Base-by-base conservation (phyloP, 1,140 invertebrate genomes). In the Aphidius gifuensis region DNA sequence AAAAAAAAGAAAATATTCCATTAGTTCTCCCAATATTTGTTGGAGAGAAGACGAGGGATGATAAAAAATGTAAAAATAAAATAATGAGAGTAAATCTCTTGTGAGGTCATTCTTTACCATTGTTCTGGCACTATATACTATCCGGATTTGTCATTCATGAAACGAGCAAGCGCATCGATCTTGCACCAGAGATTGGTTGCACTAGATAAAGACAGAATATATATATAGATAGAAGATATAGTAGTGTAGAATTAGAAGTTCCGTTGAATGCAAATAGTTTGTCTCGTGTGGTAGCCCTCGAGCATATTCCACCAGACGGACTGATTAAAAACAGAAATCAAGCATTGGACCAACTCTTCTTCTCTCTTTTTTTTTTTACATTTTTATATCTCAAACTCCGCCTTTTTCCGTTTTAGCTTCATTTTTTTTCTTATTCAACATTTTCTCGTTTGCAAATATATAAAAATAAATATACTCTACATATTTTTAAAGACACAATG, bases 241-340 rank as follows among this genome's bases (percentile, higher is more conserved):
- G 9, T 42, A 43, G 53, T 39, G 51, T 23, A 53, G 11, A 60
- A 23, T 50, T 39, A 60, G 32, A 55, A 55, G 40, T 39, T 53
- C 6, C 32, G 38, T 32, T 39, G 23, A 61, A 32, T 5, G 23
- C 51, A 9, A 61, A 54, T 55, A 55, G 58, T 60, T 16, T 11
- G 40, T 46, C 9, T 11, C 39, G 54, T 55, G 55, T 51, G 58
- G 39, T 40, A 63, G 59, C 66, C 61, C 55, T 49, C 63, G 32
- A 58, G 66, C 67, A 62, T 45, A 68, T 54, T 68, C 69, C 50
- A 54, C 62, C 65, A 40, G 58, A 51, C 56, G 55, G 64, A 69
- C 68, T 73, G 70, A 71, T 75, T 71, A 72, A 71, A 74, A 72
- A 69, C 67, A 62, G 60, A 70, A 71, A 70, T 68, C 69, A 69